Percentiles rank a stretch among this genome's conserved stretches.
These are phyloP conservation scores for Myiagra hebetior DNA, from an alignment of 2,113 vertebrate genomes.

Conservation along the genomic window DNA sequence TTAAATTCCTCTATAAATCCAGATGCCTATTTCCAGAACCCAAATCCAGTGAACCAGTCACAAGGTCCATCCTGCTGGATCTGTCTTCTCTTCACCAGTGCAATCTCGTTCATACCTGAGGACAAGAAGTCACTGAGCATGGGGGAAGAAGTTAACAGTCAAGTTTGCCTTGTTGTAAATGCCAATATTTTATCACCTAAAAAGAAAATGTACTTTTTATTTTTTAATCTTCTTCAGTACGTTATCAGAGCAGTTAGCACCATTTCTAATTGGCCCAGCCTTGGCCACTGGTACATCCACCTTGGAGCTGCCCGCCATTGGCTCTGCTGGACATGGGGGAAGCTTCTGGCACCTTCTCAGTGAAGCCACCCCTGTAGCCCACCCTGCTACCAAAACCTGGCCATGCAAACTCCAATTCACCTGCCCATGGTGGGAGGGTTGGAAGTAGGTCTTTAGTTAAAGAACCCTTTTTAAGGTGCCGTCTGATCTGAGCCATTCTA, in stretches of 20 bases:
- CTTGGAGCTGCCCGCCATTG: neutral
- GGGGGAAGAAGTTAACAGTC: neutral
- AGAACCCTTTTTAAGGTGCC: neutral
- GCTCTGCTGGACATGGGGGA: neutral
- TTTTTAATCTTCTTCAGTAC: neutral
- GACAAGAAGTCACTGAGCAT: neutral
- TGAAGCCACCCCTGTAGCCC: neutral
- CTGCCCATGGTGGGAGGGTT: neutral
- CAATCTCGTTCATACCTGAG: neutral
- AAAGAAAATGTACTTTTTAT: neutral
- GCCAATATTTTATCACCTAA: neutral
- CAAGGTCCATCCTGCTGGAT: neutral
- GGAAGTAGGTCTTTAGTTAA: neutral
- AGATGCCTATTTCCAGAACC: neutral
- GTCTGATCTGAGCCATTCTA: neutral
- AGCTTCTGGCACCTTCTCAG: neutral
- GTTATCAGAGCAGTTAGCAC: neutral
- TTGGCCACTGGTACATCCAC: neutral
- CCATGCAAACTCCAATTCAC: neutral
- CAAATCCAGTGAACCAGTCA: neutral
- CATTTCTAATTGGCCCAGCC: neutral
- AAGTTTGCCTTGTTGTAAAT: neutral
- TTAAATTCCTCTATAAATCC: neutral
- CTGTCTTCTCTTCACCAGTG: neutral
- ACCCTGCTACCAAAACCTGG: neutral